Base-by-base conservation (phyloP, 2,113 vertebrate genomes). In the Columba livia region DNA sequence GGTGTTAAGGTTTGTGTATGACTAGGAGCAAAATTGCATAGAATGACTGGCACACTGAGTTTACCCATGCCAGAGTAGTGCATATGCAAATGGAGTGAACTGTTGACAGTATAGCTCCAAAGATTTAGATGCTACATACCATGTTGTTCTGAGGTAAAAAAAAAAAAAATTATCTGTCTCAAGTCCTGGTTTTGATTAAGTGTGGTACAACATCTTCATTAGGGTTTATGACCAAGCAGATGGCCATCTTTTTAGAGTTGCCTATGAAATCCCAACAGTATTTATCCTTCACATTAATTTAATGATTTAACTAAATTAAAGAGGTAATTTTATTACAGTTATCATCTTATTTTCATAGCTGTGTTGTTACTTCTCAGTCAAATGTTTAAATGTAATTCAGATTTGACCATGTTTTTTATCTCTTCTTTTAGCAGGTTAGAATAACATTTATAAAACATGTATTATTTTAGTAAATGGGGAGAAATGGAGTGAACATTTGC, bases 381-480 rank as follows among this genome's bases (percentile, higher is more conserved):
- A 66, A 80, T n/a, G 2, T 75, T 88, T 50, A 42, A 73, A 62
- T 31, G 20, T 2, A 3, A 24, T 48, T 90, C 19, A 54, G 15
- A 64, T 74, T 79, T 88, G 28, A 36, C 70, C 69, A 47, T 40
- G 12, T 31, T 89, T 84, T 88, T 67, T 50, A 60, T 72, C 13
- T 83, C 51, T 66, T 62, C 8, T 34, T 71, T 79, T 72, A 61
- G 11, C 1, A 8, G 17, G 7, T 85, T 69, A 64, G 31, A 65
- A 67, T 78, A 80, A 42, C 16, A 8, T 69, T 93, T 75, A 85
- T 56, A 92, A 82, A 93, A 36, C 34, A 81, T n/a, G 7, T 7
- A 51, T 24, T 85, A 47, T 88, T 86, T 88, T 34, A 69, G 21
- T 75, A 77, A 83, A 28, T 38, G 4, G 14, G 16, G 28, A 62